Conservation (phyloP, 2,113 vertebrate genomes). For the Marmota flaviventris region DNA sequence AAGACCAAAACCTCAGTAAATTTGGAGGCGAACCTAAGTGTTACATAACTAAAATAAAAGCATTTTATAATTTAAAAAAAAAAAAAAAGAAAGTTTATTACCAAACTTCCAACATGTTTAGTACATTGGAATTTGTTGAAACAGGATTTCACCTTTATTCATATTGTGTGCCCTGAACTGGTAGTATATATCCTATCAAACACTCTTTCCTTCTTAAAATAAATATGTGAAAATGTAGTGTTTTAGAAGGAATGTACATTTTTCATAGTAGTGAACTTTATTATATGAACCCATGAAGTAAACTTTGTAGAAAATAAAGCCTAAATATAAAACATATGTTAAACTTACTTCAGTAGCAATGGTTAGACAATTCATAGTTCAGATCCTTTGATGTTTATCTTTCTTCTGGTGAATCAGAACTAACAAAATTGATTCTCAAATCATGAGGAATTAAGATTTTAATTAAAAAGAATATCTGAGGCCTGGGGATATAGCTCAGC, state of each 20-base stretch:
- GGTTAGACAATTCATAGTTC: slow-evolving; percentile 1
- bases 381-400: neutral
- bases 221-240: slow-evolving; percentile 1
- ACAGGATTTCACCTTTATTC: slow-evolving; percentile 11
- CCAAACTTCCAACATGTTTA: slow-evolving; percentile 51
- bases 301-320: slow-evolving; percentile 22
- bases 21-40: slow-evolving; percentile 68
- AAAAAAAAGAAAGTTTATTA: no score
- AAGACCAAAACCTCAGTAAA: slow-evolving; percentile 63
- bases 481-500: no score
- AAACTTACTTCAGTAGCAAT: slow-evolving; percentile 10
- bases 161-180: slow-evolving; percentile 23
- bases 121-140: slow-evolving; percentile 49
- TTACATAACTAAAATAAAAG: slow-evolving; percentile 88
- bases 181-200: neutral
- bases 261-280: slow-evolving; percentile 45
- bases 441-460: slow-evolving; percentile 50
- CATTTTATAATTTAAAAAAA: slow-evolving; percentile 82
- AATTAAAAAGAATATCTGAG: neutral
- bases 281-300: neutral
- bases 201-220: slow-evolving; percentile 26
- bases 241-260: slow-evolving; percentile 10
- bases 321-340: slow-evolving; percentile 43
- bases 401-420: slow-evolving; percentile 33
- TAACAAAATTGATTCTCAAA: slow-evolving; percentile 56